Evolutionary conservation across 2,797 vertebrate genomes (phyloP).

Genomic region (Neostethus bicornis): DNA sequence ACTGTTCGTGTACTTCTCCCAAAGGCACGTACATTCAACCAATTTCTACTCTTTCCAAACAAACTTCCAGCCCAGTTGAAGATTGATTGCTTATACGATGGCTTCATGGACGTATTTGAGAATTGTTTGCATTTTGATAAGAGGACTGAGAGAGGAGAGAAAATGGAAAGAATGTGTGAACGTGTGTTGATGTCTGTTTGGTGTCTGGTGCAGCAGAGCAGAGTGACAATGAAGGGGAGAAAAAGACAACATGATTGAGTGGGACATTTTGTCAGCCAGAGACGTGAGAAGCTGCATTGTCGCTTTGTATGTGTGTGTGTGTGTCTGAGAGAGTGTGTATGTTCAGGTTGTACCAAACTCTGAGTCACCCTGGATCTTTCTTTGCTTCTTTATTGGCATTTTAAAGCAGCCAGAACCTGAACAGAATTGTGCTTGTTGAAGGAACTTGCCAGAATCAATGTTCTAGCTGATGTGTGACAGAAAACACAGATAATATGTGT

Average conservation of each 20-base stretch:
- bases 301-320: conserved; percentile 15
- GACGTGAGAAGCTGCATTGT: conserved; percentile 46
- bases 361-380: conserved; percentile 55
- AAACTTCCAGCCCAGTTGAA: conserved; percentile 5
- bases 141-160: conserved; percentile 26
- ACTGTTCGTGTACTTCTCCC: conserved; percentile 26
- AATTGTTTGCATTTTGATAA: conserved; percentile 50
- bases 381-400: conserved; percentile 53
- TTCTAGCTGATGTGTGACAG: conserved; percentile 2
- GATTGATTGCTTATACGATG: conserved; percentile 29
- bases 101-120: conserved; percentile 22
- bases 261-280: conserved; percentile 60
- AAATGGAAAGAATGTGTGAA: conserved; percentile 12
- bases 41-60: conserved; percentile 7
- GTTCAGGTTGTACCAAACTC: conserved; percentile 19
- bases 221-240: conserved; percentile 55
- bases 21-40: conserved; percentile 17
- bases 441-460: conserved; percentile 22
- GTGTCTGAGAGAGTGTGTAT: conserved; percentile 5
- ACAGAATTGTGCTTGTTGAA: conserved; percentile 28
- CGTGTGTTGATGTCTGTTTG: conserved; percentile 15
- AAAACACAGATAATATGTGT: too few relatives aligned
- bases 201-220: conserved; percentile 36
- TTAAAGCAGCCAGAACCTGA: conserved; percentile 41
- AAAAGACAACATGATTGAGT: conserved; percentile 68